A percentile compares a stretch with the other conserved stretches of the same genome.
Evolutionary conservation across 1,140 invertebrate species (phyloP).

Genomic region (Drosophila tani): DNA sequence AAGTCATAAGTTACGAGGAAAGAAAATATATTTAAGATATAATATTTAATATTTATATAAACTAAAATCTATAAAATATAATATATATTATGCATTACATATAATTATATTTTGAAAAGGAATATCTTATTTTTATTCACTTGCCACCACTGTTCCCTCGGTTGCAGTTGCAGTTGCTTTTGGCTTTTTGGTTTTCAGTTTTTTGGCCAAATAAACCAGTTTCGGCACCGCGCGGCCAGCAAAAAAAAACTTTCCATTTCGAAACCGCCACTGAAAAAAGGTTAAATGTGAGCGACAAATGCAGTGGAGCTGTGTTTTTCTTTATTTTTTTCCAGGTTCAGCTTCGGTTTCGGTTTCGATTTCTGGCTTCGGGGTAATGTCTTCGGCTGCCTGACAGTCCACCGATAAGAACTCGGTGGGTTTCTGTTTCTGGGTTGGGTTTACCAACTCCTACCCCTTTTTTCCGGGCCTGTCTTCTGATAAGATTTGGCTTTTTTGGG

Average conservation of each 20-base stretch:
- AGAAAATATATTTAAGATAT: too few relatives aligned
- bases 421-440: slow-evolving; percentile 65
- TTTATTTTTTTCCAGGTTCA: slow-evolving; percentile 2
- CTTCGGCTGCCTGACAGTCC: slow-evolving; percentile 62
- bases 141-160: slow-evolving; percentile 13
- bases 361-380: slow-evolving; percentile 21
- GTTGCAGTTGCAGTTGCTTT: slow-evolving; percentile 31
- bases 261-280: slow-evolving; percentile 70
- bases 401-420: slow-evolving; percentile 59
- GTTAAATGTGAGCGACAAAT: slow-evolving; percentile 71
- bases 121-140: not conserved
- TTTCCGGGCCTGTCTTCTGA: slow-evolving; percentile 52
- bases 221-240: slow-evolving; percentile 54
- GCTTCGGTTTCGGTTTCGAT: slow-evolving; percentile 5
- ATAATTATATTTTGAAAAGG: too few relatives aligned
- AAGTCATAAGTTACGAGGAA: too few relatives aligned
- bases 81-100: too few relatives aligned
- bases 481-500: slow-evolving; percentile 59
- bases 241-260: slow-evolving; percentile 75
- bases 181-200: slow-evolving; percentile 33
- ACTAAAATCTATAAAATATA: too few relatives aligned
- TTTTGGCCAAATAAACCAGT: slow-evolving; percentile 68
- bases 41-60: too few relatives aligned
- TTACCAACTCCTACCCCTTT: not conserved
- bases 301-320: slow-evolving; percentile 20